These are phyloP conservation scores for Caenorhabditis macrosperma DNA, from an alignment of 2,888 invertebrate genomes.

Conservation along the genomic window DNA sequence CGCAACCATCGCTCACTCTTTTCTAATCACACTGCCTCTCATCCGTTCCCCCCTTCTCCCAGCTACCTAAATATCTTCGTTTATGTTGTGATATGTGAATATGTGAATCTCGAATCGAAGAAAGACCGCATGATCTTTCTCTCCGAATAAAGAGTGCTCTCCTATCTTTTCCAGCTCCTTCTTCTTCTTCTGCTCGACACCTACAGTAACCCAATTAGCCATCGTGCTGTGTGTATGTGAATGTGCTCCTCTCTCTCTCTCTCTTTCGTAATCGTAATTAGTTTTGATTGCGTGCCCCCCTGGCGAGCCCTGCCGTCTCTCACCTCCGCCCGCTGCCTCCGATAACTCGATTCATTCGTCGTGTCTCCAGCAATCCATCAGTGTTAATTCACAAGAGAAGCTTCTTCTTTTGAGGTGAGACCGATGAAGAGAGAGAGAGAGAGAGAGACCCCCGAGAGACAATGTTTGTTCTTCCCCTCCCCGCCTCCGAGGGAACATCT, in stretches of 20 bases:
- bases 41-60: neutral
- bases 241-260: constrained; percentile 1
- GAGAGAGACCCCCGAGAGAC: constrained; percentile 16
- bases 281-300: constrained; percentile 45
- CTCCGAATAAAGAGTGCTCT: constrained; percentile 11
- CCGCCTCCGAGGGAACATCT: constrained; percentile 10
- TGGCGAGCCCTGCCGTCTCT: constrained; percentile 21
- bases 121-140: constrained; percentile 8
- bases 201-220: constrained; percentile 56
- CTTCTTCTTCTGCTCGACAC: neutral
- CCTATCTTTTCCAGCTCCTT: constrained; percentile 7
- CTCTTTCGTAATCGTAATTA: constrained; percentile 25
- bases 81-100: constrained; percentile 16
- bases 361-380: constrained; percentile 49
- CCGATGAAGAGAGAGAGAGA: no score
- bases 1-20: neutral
- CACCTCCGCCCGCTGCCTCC: constrained; percentile 14
- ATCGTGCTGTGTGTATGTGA: constrained; percentile 11
- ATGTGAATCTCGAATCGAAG: constrained; percentile 2
- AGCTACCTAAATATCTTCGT: neutral
- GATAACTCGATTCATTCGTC: constrained; percentile 48
- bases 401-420: constrained; percentile 21
- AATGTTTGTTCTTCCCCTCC: constrained; percentile 26
- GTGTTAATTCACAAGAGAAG: constrained; percentile 43
- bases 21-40: neutral